These are phyloP conservation scores for Ammodytes marinus DNA, from an alignment of 2,113 vertebrate species.

Conservation along the genomic window DNA sequence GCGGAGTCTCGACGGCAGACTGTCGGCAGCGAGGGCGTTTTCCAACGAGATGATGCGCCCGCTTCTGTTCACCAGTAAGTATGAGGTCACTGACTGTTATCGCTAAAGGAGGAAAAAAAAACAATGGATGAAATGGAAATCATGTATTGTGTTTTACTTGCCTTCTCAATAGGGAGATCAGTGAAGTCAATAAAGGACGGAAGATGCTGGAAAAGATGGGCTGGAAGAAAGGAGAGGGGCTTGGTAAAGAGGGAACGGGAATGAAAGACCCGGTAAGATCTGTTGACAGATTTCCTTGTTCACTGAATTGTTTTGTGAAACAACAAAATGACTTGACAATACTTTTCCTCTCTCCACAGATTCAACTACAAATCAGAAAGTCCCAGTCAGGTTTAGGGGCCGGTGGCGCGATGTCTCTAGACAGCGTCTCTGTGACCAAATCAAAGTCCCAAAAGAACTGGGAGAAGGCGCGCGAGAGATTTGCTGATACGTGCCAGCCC, in stretches of 20 bases:
- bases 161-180: constrained; percentile 91
- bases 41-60: constrained; percentile 92
- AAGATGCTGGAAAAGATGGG: constrained; percentile 99
- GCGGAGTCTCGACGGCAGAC: constrained; percentile 92
- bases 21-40: constrained; percentile 93
- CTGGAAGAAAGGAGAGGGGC: constrained; percentile 97
- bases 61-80: constrained; percentile 93
- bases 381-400: constrained; percentile 92
- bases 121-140: neutral
- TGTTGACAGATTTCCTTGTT: neutral
- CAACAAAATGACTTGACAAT: neutral
- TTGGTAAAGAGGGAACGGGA: constrained; percentile 93
- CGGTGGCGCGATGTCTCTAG: constrained; percentile 84
- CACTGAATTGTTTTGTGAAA: neutral
- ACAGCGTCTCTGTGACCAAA: constrained; percentile 83
- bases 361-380: constrained; percentile 90
- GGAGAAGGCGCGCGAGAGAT: constrained; percentile 96
- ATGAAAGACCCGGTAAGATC: constrained; percentile 92
- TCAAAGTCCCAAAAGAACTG: constrained; percentile 93
- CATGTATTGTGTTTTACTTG: neutral
- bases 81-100: too few relatives aligned
- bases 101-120: neutral
- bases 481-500: constrained; percentile 89
- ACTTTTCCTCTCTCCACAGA: constrained; percentile 78
- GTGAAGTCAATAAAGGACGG: constrained; percentile 93